These are phyloP conservation scores for Lonchura striata DNA, from an alignment of 2,113 vertebrate species.

Conservation along the genomic window DNA sequence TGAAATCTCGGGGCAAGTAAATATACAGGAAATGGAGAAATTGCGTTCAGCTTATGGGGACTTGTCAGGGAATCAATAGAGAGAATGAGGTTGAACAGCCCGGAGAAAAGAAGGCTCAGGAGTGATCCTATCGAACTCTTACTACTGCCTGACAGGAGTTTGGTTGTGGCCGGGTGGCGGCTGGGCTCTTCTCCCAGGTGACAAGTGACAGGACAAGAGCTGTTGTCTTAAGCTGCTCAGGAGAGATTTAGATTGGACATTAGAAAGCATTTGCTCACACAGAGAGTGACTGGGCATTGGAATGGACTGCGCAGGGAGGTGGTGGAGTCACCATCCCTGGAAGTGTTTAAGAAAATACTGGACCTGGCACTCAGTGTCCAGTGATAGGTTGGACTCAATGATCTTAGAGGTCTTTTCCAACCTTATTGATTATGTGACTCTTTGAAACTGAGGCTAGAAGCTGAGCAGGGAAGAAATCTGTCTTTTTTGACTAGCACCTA, in stretches of 20 bases:
- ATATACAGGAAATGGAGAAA: not conserved
- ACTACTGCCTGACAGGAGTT: not conserved
- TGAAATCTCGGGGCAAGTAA: not conserved
- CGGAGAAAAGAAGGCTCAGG: not conserved
- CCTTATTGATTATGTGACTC: too few species aligned
- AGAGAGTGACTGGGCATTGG: fast-evolving
- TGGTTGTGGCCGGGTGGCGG: fast-evolving
- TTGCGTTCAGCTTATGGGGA: fast-evolving
- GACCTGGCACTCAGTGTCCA: not conserved
- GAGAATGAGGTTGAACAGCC: not conserved
- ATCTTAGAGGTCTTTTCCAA: not conserved
- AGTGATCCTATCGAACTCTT: fast-evolving
- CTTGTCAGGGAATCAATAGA: too few species aligned
- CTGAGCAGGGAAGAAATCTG: not conserved
- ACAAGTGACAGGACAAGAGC: not conserved
- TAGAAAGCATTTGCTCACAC: not conserved
- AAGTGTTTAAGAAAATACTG: not conserved
- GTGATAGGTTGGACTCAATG: not conserved
- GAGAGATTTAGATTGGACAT: not conserved
- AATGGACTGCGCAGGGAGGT: not conserved
- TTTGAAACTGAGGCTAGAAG: not conserved
- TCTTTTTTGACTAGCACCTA: not conserved
- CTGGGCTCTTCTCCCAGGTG: not conserved
- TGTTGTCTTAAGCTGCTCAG: not conserved
- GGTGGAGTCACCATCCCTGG: not conserved